These are phyloP conservation scores for Patella ulyssiponensis DNA, from an alignment of 2,888 invertebrate genomes.

Conservation along the genomic window DNA sequence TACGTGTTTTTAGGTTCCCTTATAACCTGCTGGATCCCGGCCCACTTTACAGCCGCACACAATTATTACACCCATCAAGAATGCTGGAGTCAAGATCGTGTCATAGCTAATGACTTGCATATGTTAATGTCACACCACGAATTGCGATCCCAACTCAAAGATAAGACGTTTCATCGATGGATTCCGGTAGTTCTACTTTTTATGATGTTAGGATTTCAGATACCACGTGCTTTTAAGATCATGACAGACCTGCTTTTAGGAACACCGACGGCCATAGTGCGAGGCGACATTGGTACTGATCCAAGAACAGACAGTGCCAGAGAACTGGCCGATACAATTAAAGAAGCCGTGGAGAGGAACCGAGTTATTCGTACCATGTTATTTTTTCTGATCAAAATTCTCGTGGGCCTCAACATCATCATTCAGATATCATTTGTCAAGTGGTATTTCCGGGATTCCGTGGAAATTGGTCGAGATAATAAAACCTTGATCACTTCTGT, in stretches of 20 bases:
- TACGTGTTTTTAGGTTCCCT: not conserved
- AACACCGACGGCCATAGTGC: not conserved
- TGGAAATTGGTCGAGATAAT: not conserved
- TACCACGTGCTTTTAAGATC: not conserved
- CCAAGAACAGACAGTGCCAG: not conserved
- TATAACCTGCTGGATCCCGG: not conserved
- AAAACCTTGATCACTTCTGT: no score
- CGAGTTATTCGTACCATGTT: not conserved
- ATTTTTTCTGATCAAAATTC: not conserved
- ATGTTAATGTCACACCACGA: not conserved
- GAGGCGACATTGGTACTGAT: no score
- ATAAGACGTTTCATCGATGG: not conserved
- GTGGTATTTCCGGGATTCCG: not conserved
- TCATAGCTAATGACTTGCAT: no score
- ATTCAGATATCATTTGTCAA: not conserved
- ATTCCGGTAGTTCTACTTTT: not conserved
- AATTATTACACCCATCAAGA: not conserved
- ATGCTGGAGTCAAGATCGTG: not conserved
- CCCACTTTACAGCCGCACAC: not conserved
- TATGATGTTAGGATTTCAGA: not conserved
- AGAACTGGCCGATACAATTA: not conserved
- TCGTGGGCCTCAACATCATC: not conserved
- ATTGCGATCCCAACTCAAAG: not conserved
- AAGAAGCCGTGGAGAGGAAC: not conserved
- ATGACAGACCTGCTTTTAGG: not conserved